Evolutionary conservation across 1,140 invertebrate species (phyloP), one percentile per base, ranked within the genome.

Genomic region (Drosophila ironensis): DNA sequence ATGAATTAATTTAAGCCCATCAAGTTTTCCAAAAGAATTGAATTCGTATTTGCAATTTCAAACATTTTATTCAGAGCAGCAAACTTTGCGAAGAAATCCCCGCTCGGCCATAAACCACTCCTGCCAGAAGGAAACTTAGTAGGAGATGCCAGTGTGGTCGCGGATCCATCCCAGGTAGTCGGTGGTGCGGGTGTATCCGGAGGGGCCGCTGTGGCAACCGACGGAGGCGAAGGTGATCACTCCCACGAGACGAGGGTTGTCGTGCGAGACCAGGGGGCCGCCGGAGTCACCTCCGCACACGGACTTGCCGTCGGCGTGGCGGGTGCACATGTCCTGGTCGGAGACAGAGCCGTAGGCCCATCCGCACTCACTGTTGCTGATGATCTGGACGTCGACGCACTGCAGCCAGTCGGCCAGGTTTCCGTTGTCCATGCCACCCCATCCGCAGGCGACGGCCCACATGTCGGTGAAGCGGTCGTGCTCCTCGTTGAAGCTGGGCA

Each of bases 371-470:
- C 0, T 1, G 16, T 45, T 67, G 61, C 64, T 68, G 0, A 68
- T 54, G 6, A 54, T 16, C 25, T 68, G 64, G 19, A 68, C 40
- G 7, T 68, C 20, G n/a, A 46, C 37, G 33, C 64, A 68, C 24
- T 68, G 64, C 11, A 68, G 50, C 38, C 35, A 67, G 1, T 47
- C 11, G 12, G 74, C 48, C 14, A 40, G 11, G 0, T 45, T 33
- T 0, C 46, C 66, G 4, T 41, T 45, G 5, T 70, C 16, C n/a
- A 52, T 51, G 24, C 37, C 40, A 5, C 78, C 78, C 78, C 78
- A 81, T 33, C 77, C 77, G 17, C 77, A 81, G 30, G 78, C 61
- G 2, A 61, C 53, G 4, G 7, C 16, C 48, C 42, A 37, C 27
- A 50, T 20, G 38, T 77, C 61, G 1, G 35, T 68, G 30, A 72